Percentiles rank a stretch among this genome's conserved stretches.
phyloP scores from a whole-genome alignment of 2,888 invertebrate species.

The Rugalucina vietnamica region DNA sequence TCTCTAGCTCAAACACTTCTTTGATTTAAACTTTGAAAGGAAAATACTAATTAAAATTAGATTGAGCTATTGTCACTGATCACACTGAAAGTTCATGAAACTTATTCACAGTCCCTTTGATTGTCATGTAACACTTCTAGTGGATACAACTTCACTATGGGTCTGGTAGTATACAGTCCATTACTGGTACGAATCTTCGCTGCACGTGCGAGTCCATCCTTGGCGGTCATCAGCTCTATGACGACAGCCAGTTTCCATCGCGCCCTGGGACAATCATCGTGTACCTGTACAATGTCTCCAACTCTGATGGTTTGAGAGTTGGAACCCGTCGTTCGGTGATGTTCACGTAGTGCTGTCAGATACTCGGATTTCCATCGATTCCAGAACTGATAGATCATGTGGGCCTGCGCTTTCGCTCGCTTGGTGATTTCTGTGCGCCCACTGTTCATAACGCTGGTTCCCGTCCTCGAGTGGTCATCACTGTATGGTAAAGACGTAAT shows the following conservation, averaged over 20 bases:
- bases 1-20: too few relatives aligned
- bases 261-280: slow-evolving; percentile 30
- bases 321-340: slow-evolving; percentile 4
- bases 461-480: background rate
- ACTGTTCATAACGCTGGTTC: background rate
- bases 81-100: too few relatives aligned
- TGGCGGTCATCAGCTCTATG: slow-evolving; percentile 24
- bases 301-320: background rate
- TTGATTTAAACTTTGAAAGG: too few relatives aligned
- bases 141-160: too few relatives aligned
- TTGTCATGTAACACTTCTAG: too few relatives aligned
- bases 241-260: slow-evolving; percentile 38
- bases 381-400: slow-evolving; percentile 35
- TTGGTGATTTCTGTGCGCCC: background rate
- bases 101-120: too few relatives aligned
- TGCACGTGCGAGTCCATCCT: slow-evolving; percentile 23
- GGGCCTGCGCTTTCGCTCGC: background rate
- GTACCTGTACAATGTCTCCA: slow-evolving; percentile 41
- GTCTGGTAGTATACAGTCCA: background rate
- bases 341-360: slow-evolving; percentile 35
- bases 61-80: too few relatives aligned
- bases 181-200: slow-evolving; percentile 12
- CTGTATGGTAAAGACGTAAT: slow-evolving; percentile 23
- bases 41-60: too few relatives aligned
- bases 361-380: slow-evolving; percentile 44